A percentile compares a stretch with the other conserved stretches of the same genome.
These are phyloP conservation scores for Nyctibius grandis DNA, from an alignment of 2,797 vertebrate species.

Conservation along the genomic window DNA sequence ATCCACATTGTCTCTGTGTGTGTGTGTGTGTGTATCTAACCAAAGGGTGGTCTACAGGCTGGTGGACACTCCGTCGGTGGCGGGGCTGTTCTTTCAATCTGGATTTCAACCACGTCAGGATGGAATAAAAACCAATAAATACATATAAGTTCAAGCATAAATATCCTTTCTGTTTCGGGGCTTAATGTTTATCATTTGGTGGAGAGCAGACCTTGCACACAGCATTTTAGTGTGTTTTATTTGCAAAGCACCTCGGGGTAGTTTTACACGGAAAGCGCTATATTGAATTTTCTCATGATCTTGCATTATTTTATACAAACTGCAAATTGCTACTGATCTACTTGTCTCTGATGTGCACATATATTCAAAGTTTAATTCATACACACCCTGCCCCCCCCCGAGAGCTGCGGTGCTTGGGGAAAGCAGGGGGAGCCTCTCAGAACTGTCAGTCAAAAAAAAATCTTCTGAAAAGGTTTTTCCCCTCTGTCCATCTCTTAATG, in stretches of 20 bases:
- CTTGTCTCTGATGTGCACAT: not conserved
- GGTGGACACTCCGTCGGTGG: not conserved
- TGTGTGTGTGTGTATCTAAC: not conserved
- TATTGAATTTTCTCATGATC: not conserved
- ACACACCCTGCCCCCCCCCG: not conserved
- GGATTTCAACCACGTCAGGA: not conserved
- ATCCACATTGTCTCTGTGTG: rapidly evolving
- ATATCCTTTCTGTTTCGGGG: not conserved
- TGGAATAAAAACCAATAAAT: not conserved
- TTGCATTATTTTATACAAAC: not conserved
- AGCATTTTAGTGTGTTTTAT: not conserved
- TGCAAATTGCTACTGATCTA: not conserved
- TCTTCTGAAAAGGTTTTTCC: not conserved
- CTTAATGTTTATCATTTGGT: not conserved
- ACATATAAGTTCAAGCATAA: not conserved
- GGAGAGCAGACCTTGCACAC: not conserved
- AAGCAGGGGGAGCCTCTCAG: not conserved
- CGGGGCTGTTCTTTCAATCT: not conserved
- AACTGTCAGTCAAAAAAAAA: not conserved
- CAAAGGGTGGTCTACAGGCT: not conserved
- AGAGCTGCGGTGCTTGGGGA: not conserved
- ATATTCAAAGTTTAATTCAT: not conserved
- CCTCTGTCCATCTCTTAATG: not conserved
- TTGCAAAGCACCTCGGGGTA: not conserved
- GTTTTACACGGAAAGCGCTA: not conserved